Conservation (phyloP, 1,140 invertebrate species). For the Eurytemora carolleeae region DNA sequence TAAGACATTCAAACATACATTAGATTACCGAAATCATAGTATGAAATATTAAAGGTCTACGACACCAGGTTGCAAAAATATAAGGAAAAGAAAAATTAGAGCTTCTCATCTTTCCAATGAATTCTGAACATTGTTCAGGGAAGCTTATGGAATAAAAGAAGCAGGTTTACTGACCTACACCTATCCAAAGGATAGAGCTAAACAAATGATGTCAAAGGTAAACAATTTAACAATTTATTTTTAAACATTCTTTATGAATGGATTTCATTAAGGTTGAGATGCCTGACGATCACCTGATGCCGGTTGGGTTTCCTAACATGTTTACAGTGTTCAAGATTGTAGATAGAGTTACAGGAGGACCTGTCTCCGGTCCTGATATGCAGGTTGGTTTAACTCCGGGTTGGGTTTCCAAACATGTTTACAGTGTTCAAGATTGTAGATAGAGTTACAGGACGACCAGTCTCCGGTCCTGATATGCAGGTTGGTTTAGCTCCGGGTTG, state of each 20-base stretch:
- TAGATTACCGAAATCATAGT: too few relatives aligned
- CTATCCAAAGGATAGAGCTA: neutral
- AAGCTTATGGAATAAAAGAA: neutral
- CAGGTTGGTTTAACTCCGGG: slow-evolving; percentile 3
- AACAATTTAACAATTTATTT: too few relatives aligned
- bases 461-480: slow-evolving; percentile 8
- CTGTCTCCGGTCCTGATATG: slow-evolving; percentile 7
- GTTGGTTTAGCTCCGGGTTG: slow-evolving; percentile 6
- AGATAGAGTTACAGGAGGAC: neutral
- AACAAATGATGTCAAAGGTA: neutral
- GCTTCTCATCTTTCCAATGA: too few relatives aligned
- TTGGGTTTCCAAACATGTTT: slow-evolving; percentile 13
- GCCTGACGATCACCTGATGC: slow-evolving; percentile 14
- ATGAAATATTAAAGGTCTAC: too few relatives aligned
- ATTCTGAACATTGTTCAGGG: too few relatives aligned
- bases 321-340: slow-evolving; percentile 12
- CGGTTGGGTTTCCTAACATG: slow-evolving; percentile 14
- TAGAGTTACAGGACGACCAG: slow-evolving; percentile 1
- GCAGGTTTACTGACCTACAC: neutral
- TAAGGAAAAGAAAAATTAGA: too few relatives aligned
- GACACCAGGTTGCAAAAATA: too few relatives aligned
- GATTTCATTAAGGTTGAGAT: neutral
- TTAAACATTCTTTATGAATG: too few relatives aligned
- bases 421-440: slow-evolving; percentile 10
- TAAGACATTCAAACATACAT: too few relatives aligned